Conservation (phyloP, 1,140 invertebrate genomes). For the Ganaspis sp. region DNA sequence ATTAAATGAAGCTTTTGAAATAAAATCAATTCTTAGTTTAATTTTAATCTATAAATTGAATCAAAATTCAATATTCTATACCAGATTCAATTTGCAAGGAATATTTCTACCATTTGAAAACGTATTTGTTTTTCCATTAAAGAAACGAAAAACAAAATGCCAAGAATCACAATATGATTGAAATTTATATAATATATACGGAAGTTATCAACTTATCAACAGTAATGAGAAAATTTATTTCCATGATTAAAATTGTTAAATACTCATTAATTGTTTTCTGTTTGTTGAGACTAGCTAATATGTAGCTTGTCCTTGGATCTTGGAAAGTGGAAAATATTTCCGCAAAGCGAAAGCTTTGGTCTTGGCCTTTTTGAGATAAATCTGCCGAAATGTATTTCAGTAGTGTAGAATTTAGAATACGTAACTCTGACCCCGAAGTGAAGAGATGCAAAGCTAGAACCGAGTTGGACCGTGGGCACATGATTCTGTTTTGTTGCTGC, state of each 20-base stretch:
- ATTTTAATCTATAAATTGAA: too few relatives aligned
- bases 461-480: neutral
- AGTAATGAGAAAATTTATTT: too few relatives aligned
- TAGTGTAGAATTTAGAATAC: conserved; percentile 17
- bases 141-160: too few relatives aligned
- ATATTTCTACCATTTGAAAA: too few relatives aligned
- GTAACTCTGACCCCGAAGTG: neutral
- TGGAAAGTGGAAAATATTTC: conserved; percentile 26
- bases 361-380: conserved; percentile 23
- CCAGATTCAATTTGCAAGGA: too few relatives aligned
- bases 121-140: too few relatives aligned
- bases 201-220: too few relatives aligned
- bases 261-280: neutral
- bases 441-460: conserved; percentile 14
- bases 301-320: neutral
- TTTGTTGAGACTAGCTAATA: neutral
- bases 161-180: too few relatives aligned
- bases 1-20: too few relatives aligned
- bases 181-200: too few relatives aligned
- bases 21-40: too few relatives aligned
- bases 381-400: conserved; percentile 6
- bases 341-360: neutral
- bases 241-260: neutral
- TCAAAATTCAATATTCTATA: too few relatives aligned
- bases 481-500: conserved; percentile 11